These are phyloP conservation scores for Piscicola geometra DNA, from an alignment of 2,888 invertebrate genomes.

Conservation along the genomic window DNA sequence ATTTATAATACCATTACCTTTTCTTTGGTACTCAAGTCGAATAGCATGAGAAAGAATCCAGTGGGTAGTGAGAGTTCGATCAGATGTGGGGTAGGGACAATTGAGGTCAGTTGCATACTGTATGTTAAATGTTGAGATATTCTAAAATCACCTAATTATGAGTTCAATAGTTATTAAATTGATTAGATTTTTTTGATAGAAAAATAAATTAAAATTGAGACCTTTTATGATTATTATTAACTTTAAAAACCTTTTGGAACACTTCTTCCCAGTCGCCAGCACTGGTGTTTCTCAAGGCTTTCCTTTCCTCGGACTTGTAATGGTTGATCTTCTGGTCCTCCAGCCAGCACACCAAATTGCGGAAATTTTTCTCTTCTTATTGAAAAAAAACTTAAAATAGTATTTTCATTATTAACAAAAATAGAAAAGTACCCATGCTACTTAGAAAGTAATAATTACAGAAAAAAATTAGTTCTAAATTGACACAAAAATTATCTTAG, in stretches of 20 bases:
- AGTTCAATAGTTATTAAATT: background rate
- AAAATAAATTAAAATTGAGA: background rate
- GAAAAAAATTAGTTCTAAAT: too few relatives aligned
- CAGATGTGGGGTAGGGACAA: constrained; percentile 50
- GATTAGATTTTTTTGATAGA: background rate
- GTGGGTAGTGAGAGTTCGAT: constrained; percentile 62
- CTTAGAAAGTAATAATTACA: too few relatives aligned
- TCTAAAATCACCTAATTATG: background rate
- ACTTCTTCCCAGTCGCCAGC: constrained; percentile 68
- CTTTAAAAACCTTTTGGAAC: constrained; percentile 59
- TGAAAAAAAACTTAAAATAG: too few relatives aligned
- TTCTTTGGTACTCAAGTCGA: constrained; percentile 75
- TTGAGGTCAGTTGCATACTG: constrained; percentile 71
- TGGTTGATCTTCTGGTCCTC: constrained; percentile 88
- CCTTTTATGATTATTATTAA: background rate
- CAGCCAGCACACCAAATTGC: constrained; percentile 78
- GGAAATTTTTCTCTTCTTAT: constrained; percentile 73
- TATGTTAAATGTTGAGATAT: too few relatives aligned
- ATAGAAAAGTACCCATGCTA: too few relatives aligned
- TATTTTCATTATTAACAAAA: too few relatives aligned
- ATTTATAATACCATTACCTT: constrained; percentile 54
- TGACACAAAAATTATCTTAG: too few relatives aligned
- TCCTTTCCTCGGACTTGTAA: constrained; percentile 76
- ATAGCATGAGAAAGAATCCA: constrained; percentile 82
- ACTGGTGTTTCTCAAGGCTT: constrained; percentile 66